Base-by-base conservation (phyloP, 92 coral and sea anemone genomes). In the Phenganax subtilis region DNA sequence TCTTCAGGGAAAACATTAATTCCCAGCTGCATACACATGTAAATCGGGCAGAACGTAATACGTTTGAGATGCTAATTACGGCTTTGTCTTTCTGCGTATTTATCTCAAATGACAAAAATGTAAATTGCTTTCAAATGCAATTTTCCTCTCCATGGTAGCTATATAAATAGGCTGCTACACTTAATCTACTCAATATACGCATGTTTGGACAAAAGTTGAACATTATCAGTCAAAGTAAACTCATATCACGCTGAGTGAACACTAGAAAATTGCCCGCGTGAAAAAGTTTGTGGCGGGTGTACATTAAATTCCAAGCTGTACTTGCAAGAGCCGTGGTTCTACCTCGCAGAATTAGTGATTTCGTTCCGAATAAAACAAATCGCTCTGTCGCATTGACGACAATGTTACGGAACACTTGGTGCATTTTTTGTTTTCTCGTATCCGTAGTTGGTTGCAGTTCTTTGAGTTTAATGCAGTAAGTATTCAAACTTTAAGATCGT, bases 81-180 rank as follows among this genome's bases (percentile, higher is more conserved):
- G 31, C 71, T 64, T 64, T 64, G 71, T 64, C 16, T 64, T 25
- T 20, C 44, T 25, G 25, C 51, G 31, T 66, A 66, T 66, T 66
- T 20, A 66, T 66, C 72, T 30, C 72, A 66, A 66, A 66, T 66
- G 72, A 66, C 72, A 66, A 0, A 66, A 66, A 66, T 66, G 72
- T 66, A 66, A 66, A 66, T 66, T 66, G 28, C 67, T 14, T 66
- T 9, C 72, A 25, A 27, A 9, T 1, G 72, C 31, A 4, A 27
- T 1, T 7, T 7, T 6, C 67, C 3, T 17, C 8, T 17, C 51
- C 12, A 7, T 66, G 72, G 72, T 66, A 66, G 10, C 47, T 51
- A 66, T 66, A 51, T 20, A 20, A 20, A 66, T 12, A 66, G 47
- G 30, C 31, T 12, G 28, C 12, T 27, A 16, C 16, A 1, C 51